Conservation (phyloP, 2,888 invertebrate genomes). For the Sinhomidia bicolor region DNA sequence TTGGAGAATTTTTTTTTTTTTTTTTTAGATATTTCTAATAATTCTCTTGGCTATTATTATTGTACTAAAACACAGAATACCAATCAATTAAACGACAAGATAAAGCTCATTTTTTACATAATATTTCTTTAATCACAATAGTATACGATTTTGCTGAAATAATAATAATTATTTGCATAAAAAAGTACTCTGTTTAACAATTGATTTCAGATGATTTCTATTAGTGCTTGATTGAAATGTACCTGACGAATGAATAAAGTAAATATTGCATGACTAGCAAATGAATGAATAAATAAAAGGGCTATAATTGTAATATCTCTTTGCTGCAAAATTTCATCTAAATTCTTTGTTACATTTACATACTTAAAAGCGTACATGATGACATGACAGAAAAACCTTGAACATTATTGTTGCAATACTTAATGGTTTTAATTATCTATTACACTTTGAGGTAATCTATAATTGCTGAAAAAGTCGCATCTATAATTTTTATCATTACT, state of each 20-base stretch:
- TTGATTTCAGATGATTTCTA: conserved; percentile 66
- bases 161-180: not conserved
- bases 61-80: not conserved
- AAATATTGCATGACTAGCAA: too few relatives aligned
- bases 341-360: too few relatives aligned
- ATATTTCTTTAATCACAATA: not conserved
- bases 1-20: not conserved
- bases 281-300: too few relatives aligned
- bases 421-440: conserved; percentile 39
- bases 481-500: conserved; percentile 22
- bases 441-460: not conserved
- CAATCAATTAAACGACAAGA: conserved; percentile 24
- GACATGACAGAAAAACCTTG: conserved; percentile 56
- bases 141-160: not conserved
- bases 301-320: too few relatives aligned
- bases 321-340: not conserved
- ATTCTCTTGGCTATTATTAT: not conserved
- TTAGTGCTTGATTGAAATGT: conserved; percentile 19
- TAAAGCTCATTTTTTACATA: conserved; percentile 11
- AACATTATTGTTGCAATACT: conserved; percentile 27
- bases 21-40: conserved; percentile 37
- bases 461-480: conserved; percentile 38
- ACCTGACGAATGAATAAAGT: conserved; percentile 17
- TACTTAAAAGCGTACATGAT: too few relatives aligned
- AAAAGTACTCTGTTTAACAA: conserved; percentile 25